Conservation (phyloP, 1,140 invertebrate species). For the Phocides pigmalion region DNA sequence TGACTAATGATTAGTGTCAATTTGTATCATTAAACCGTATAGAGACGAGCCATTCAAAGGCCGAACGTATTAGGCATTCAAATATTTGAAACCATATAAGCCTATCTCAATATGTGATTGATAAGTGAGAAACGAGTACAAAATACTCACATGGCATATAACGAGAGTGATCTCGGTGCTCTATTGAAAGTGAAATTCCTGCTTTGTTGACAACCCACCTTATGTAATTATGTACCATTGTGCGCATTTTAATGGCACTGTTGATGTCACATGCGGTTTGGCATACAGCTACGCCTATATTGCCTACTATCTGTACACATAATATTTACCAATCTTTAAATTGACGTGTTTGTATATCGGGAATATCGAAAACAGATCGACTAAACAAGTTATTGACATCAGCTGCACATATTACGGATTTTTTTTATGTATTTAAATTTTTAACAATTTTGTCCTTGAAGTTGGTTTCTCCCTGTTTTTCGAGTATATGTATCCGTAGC, state of each 20-base stretch:
- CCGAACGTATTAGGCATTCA: conserved; percentile 12
- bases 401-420: too few relatives aligned
- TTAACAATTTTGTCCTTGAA: too few relatives aligned
- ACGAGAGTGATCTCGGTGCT: conserved; percentile 50
- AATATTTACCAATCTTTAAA: neutral
- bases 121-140: conserved; percentile 37
- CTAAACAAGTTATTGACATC: too few relatives aligned
- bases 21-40: conserved; percentile 6
- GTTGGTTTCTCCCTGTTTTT: too few relatives aligned
- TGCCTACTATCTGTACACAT: neutral
- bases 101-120: conserved; percentile 49
- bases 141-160: conserved; percentile 44
- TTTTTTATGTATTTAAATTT: too few relatives aligned
- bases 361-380: too few relatives aligned
- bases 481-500: too few relatives aligned
- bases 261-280: conserved; percentile 41
- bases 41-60: neutral
- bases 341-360: neutral
- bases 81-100: conserved; percentile 37
- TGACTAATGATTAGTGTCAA: conserved; percentile 22
- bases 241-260: conserved; percentile 49
- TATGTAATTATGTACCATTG: conserved; percentile 63
- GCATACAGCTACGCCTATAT: conserved; percentile 33
- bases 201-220: conserved; percentile 56
- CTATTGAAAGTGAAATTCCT: conserved; percentile 62